Evolutionary conservation across 2,888 invertebrate species (phyloP).

Genomic region (Gonocerus acuteangulatus): DNA sequence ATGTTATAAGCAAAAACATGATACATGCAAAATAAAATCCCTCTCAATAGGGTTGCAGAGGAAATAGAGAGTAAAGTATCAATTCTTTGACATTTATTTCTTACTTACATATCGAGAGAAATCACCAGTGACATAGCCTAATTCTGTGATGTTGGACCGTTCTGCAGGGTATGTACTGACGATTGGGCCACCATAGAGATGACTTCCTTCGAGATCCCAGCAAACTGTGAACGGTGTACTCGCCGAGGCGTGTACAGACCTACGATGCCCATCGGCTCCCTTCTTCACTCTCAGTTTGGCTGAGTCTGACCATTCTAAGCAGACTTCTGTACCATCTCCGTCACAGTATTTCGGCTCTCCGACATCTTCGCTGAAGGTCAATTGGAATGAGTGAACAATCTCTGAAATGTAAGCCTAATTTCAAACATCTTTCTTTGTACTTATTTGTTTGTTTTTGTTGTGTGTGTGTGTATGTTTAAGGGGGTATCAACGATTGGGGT

Average conservation of each 20-base stretch:
- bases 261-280: not conserved
- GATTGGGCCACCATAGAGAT: conserved; percentile 29
- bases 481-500: too few species aligned
- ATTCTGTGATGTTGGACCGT: not conserved
- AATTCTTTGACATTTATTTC: too few species aligned
- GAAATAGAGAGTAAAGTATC: too few species aligned
- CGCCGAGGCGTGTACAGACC: not conserved
- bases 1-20: too few species aligned
- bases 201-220: conserved; percentile 6
- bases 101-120: not conserved
- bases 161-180: conserved; percentile 22
- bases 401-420: conserved; percentile 1
- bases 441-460: too few species aligned
- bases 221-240: not conserved
- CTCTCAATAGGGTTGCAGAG: too few species aligned
- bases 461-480: too few species aligned
- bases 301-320: not conserved
- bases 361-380: not conserved
- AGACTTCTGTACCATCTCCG: not conserved
- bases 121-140: conserved; percentile 17
- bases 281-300: not conserved
- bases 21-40: too few species aligned
- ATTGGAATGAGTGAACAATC: not conserved
- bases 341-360: conserved; percentile 14
- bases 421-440: too few species aligned